These are phyloP conservation scores for Thymallus thymallus DNA, from an alignment of 2,113 vertebrate species.

Conservation along the genomic window DNA sequence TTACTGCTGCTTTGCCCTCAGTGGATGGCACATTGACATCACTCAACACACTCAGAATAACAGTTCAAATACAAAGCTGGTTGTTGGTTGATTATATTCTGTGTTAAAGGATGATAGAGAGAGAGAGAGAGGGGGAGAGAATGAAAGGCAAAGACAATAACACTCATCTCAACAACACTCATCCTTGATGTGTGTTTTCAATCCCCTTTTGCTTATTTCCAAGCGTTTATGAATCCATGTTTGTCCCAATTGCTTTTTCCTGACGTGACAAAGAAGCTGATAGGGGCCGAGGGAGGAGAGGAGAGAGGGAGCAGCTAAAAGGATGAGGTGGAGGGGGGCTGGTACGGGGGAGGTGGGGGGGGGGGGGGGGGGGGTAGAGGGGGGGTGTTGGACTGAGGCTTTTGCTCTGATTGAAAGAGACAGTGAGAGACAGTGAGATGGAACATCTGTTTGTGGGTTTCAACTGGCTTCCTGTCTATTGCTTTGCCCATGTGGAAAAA, in stretches of 20 bases:
- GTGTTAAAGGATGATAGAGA: not conserved
- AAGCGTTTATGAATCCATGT: slow-evolving; percentile 1
- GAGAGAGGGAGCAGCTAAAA: not conserved
- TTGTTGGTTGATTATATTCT: not conserved
- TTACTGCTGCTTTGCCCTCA: too few relatives aligned
- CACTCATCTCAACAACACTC: not conserved
- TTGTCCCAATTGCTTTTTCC: slow-evolving; percentile 6
- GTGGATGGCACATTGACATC: too few relatives aligned
- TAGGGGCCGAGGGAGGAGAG: not conserved
- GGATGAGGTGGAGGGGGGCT: not conserved
- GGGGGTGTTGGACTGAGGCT: slow-evolving; percentile 42
- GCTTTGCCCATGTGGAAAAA: slow-evolving; percentile 50
- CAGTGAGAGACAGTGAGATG: slow-evolving; percentile 53
- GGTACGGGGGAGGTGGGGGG: not conserved
- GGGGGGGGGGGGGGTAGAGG: too few relatives aligned
- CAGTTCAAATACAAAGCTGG: too few relatives aligned
- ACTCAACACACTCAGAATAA: too few relatives aligned
- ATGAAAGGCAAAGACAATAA: not conserved
- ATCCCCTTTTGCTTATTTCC: slow-evolving; percentile 22
- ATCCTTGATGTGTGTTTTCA: slow-evolving; percentile 20
- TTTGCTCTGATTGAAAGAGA: slow-evolving; percentile 58
- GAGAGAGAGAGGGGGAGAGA: not conserved
- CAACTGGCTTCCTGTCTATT: slow-evolving; percentile 57
- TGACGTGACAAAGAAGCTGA: not conserved
- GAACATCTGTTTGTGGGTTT: slow-evolving; percentile 69